A percentile compares a stretch with the other conserved stretches of the same genome.
phyloP scores from a whole-genome alignment of 2,888 invertebrate species.

The Hyposoter didymator region DNA sequence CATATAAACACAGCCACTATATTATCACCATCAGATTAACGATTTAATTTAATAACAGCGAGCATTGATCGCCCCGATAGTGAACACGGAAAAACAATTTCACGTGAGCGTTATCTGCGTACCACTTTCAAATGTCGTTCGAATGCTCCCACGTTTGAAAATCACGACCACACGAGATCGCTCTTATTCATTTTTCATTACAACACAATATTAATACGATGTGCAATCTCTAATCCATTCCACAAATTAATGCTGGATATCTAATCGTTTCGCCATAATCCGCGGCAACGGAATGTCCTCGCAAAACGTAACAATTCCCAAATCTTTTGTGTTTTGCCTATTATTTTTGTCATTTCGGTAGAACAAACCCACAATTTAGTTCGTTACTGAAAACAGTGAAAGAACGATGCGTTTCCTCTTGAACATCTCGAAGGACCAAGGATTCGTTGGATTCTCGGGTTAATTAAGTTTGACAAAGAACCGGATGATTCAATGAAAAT shows the following conservation, averaged over 20 bases:
- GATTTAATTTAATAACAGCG: conserved; percentile 79
- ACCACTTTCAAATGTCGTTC: conserved; percentile 57
- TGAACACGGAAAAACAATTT: conserved; percentile 80
- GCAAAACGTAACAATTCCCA: neutral
- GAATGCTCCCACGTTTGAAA: conserved; percentile 31
- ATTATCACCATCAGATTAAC: conserved; percentile 79
- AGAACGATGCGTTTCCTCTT: neutral
- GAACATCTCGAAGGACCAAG: neutral
- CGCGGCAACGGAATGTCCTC: too few species aligned
- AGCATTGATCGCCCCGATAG: conserved; percentile 76
- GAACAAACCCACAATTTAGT: neutral
- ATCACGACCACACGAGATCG: conserved; percentile 1
- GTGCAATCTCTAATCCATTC: conserved; percentile 14
- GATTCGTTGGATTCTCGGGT: neutral
- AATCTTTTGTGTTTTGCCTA: neutral
- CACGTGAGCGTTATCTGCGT: conserved; percentile 65
- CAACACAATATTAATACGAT: conserved; percentile 14
- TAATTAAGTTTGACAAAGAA: neutral
- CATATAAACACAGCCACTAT: conserved; percentile 70
- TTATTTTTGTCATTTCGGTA: neutral
- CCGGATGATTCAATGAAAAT: neutral
- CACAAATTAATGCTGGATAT: conserved; percentile 34
- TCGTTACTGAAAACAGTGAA: neutral
- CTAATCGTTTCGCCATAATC: conserved; percentile 3
- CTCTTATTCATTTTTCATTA: conserved; percentile 37